Evolutionary conservation across 2,888 invertebrate species (phyloP), one percentile per base, ranked within the genome.

Genomic region (Xestoiulus laeticollis): DNA sequence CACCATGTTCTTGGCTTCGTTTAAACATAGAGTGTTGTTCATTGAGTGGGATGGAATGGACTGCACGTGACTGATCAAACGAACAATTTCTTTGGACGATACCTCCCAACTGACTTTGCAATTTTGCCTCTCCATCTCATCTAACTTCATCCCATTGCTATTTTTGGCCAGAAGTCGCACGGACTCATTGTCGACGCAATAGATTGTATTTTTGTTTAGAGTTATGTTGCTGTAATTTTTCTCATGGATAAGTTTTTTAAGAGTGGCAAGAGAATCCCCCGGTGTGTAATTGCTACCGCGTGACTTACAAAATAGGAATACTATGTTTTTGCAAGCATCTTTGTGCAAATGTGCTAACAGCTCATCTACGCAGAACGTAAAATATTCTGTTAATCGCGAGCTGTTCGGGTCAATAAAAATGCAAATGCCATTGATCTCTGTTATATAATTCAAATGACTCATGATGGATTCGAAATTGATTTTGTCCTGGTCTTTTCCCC

Each of bases 241-340:
- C 22, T 89, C 59, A 1, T 68, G 8, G 22, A 68, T 22, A 0
- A 68, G 26, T 32, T 48, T 26, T 14, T 38, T 30, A 32, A 89
- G 48, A 4, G 68, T 26, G 2, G 86, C 53, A 19, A 43, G 30
- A 1, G 89, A 88, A 85, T 89, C 88, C 0, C 88, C 89, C 0
- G 89, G 88, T 26, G 32, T 16, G 68, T 88, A 89, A 68, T 87
- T 87, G 3, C 88, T 89, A 22, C 38, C 82, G 38, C 88, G 32
- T 0, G 90, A 48, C 53, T 90, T 89, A 48, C 90, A 90, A 88
- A 90, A 90, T 26, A 89, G 87, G 87, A 90, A 90, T 16, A 90
- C 83, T 32, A 90, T 90, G 86, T 90, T 90, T n/a, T 87, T 59
- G 26, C 88, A 87, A 14, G 90, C 90, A 32, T 85, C 87, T 38